These are phyloP conservation scores for Sander lucioperca DNA, from an alignment of 2,113 vertebrate genomes.

Conservation along the genomic window DNA sequence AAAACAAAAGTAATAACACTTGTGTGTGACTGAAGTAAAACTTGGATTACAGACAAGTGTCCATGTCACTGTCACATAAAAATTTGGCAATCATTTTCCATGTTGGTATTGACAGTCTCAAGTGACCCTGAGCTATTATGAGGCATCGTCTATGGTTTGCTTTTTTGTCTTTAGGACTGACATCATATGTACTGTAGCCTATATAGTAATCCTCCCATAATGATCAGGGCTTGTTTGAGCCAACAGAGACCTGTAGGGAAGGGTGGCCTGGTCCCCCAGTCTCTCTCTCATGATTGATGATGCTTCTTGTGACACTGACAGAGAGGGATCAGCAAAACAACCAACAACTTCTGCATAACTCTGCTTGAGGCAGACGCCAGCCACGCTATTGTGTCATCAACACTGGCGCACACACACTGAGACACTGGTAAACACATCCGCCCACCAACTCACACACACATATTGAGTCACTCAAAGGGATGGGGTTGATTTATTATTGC, in stretches of 20 bases:
- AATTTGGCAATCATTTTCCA: constrained; percentile 35
- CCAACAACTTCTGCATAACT: constrained; percentile 80
- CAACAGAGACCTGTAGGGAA: constrained; percentile 53
- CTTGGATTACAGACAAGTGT: neutral
- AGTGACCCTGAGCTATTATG: constrained; percentile 58
- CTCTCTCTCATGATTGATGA: constrained; percentile 76
- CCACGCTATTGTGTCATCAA: constrained; percentile 71
- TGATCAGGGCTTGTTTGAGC: constrained; percentile 54
- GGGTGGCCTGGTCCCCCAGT: constrained; percentile 57
- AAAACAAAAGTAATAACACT: neutral
- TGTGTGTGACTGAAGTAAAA: neutral
- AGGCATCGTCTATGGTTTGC: constrained; percentile 35
- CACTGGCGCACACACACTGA: constrained; percentile 59
- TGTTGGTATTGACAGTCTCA: constrained; percentile 40
- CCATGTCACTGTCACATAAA: constrained; percentile 9
- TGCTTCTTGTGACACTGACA: constrained; percentile 76
- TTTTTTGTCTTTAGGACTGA: constrained; percentile 63
- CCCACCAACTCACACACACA: constrained; percentile 57
- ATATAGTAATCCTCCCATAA: constrained; percentile 59
- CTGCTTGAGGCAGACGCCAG: constrained; percentile 73
- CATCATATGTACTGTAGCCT: constrained; percentile 53
- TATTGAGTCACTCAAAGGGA: constrained; percentile 44
- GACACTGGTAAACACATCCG: constrained; percentile 63
- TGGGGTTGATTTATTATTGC: constrained; percentile 62
- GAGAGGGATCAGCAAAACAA: constrained; percentile 80